Base-by-base conservation (phyloP, 2,888 invertebrate genomes). In the Amphipyra tragopoginis region DNA sequence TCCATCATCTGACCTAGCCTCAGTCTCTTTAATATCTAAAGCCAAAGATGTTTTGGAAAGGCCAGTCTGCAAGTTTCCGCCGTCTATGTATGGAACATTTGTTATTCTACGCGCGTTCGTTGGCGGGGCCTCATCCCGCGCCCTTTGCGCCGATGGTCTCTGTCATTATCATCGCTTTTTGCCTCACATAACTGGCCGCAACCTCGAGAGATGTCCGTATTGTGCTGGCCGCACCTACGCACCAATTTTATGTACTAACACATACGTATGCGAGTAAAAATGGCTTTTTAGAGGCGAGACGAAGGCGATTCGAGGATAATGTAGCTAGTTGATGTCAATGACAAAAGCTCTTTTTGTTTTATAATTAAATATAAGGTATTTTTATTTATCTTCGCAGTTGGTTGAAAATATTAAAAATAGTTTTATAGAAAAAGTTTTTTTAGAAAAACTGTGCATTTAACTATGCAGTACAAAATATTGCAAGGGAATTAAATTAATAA, bases 161-260 rank as follows among this genome's bases (percentile, higher is more conserved):
- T 88, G 91, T 92, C 93, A 93, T 94, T 94, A 94, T 92, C 93
- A 92, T 91, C 90, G 88, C 90, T 93, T 94, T 93, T 93, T 93
- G 93, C 93, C 87, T 80, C 91, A 89, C 87, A 90, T 91, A 90
- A 89, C 90, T 86, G 87, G 86, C 88, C 91, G 78, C 90, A 89
- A 81, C 86, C 83, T 82, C 84, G 75, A 77, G 83, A 85, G 83
- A 84, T 84, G 83, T 83, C 60, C 72, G 82, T 84, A 86, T 86
- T 84, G 81, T 81, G 79, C 72, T 70, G 77, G 70, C 75, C 80
- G 77, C 80, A 82, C 80, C 79, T 83, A 83, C 80, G 75, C 73
- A 75, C 69, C 74, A 77, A 73, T 81, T 81, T 82, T 83, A 81
- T 82, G 80, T 82, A 80, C 74, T 63, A 71, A 72, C 76, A 73